Evolutionary conservation across 2,113 vertebrate genomes (phyloP).

Genomic region (Calypte anna): DNA sequence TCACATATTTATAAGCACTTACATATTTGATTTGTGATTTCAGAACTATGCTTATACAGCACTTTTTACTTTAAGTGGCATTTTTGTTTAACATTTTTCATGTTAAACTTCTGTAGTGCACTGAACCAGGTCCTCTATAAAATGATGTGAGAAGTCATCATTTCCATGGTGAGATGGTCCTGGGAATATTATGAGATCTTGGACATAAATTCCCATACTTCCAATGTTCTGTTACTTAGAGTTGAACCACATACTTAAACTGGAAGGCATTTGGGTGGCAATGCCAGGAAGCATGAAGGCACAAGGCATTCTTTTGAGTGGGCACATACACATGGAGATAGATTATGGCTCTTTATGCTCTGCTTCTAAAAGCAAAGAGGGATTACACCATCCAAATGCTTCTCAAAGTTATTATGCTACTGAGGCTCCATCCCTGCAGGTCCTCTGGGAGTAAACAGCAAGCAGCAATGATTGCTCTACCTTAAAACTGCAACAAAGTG

Average conservation of each 20-base stretch:
- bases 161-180: not conserved
- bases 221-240: not conserved
- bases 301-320: not conserved
- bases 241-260: not conserved
- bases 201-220: not conserved
- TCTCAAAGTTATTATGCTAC: not conserved
- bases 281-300: not conserved
- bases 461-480: not conserved
- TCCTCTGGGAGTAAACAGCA: not conserved
- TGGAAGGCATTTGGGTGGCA: not conserved
- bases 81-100: too few relatives aligned
- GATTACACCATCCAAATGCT: not conserved
- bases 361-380: not conserved
- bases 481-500: not conserved
- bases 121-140: not conserved
- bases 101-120: not conserved
- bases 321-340: not conserved
- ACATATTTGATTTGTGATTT: not conserved
- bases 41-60: not conserved
- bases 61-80: not conserved
- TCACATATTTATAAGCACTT: not conserved
- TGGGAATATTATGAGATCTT: not conserved
- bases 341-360: accelerated
- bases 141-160: not conserved
- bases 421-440: not conserved